Percentiles rank a stretch among this genome's conserved stretches.
phyloP scores from a whole-genome alignment of 2,797 vertebrate species.

The Ceyx erithaca region DNA sequence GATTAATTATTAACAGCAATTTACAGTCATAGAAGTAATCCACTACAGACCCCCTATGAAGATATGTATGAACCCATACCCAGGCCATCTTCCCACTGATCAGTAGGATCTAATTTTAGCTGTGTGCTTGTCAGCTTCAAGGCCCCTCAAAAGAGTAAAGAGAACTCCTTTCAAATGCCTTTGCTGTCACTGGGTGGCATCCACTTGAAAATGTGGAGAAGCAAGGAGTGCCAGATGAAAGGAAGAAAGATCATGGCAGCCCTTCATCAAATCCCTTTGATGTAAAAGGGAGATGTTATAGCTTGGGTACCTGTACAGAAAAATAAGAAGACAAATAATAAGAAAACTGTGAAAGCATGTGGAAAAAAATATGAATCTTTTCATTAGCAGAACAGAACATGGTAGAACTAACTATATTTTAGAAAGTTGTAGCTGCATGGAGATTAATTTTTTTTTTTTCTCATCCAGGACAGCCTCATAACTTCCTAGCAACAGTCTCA shows the following conservation, averaged over 20 bases:
- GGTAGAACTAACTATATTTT: not conserved
- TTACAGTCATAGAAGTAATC: not conserved
- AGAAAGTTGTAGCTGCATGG: not conserved
- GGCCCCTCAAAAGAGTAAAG: not conserved
- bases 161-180: not conserved
- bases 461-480: not conserved
- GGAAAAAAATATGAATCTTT: constrained; percentile 2
- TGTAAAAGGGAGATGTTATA: not conserved
- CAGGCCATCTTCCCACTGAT: constrained; percentile 3
- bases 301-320: not conserved
- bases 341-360: not conserved
- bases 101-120: constrained; percentile 35
- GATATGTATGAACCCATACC: not conserved
- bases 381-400: not conserved
- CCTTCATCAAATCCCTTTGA: constrained; percentile 44
- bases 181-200: constrained; percentile 50
- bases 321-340: constrained; percentile 24
- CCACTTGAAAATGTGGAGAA: constrained; percentile 7
- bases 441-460: not conserved
- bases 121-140: not conserved
- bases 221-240: constrained; percentile 40
- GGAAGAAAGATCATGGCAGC: constrained; percentile 37
- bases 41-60: not conserved
- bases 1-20: not conserved
- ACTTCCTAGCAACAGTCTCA: constrained; percentile 10